phyloP scores from a whole-genome alignment of 2,113 vertebrate genomes.

The Glaucomys volans region DNA sequence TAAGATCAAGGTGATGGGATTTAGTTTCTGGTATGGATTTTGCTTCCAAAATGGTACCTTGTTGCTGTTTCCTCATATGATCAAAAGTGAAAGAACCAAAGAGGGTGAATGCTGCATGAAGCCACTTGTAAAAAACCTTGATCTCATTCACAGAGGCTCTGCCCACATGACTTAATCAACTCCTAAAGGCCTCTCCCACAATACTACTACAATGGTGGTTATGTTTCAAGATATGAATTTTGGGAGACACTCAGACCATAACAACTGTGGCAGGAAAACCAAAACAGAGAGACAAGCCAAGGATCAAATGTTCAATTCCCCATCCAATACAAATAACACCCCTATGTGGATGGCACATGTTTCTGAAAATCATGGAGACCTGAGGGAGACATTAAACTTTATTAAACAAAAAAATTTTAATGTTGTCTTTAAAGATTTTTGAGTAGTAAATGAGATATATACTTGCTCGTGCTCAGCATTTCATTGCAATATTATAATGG shows the following conservation, averaged over 20 bases:
- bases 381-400: not conserved
- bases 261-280: not conserved
- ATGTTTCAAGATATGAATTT: not conserved
- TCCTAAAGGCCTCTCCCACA: not conserved
- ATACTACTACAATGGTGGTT: not conserved
- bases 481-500: not conserved
- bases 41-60: not conserved
- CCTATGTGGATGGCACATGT: not conserved
- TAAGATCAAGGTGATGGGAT: not conserved
- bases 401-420: not conserved
- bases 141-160: not conserved
- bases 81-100: not conserved
- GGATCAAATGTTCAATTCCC: not conserved
- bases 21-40: not conserved
- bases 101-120: not conserved
- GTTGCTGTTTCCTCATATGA: not conserved
- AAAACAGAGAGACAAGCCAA: not conserved
- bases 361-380: not conserved
- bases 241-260: no score
- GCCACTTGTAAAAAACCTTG: not conserved
- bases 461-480: not conserved
- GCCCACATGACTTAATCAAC: not conserved
- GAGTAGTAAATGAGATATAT: not conserved
- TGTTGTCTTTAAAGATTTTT: not conserved
- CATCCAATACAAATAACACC: not conserved